Conservation (phyloP, 2,888 invertebrate genomes). For the Sussaba pulchella region DNA sequence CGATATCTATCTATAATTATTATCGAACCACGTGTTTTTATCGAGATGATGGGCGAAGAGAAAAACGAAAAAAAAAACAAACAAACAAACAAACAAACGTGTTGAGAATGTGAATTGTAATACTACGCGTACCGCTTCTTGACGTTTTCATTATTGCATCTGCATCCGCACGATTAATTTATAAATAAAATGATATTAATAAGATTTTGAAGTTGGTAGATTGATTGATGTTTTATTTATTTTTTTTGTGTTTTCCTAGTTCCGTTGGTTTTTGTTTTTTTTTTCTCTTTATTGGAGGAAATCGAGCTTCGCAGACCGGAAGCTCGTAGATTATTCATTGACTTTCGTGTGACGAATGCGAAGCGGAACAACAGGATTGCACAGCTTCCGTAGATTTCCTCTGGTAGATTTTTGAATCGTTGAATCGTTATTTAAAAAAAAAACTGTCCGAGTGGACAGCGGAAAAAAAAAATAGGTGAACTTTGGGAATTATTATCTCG, state of each 20-base stretch:
- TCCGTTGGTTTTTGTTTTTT: too few relatives aligned
- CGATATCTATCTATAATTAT: constrained; percentile 78
- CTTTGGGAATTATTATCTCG: too few relatives aligned
- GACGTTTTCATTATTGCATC: constrained; percentile 84
- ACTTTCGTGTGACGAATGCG: too few relatives aligned
- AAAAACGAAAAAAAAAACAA: not conserved
- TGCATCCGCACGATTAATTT: constrained; percentile 84
- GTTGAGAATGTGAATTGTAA: constrained; percentile 83
- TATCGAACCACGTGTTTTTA: constrained; percentile 81
- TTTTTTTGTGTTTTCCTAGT: not conserved
- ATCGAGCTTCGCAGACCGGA: not conserved
- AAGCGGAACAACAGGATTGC: too few relatives aligned
- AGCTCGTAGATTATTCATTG: not conserved
- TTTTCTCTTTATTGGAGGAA: not conserved
- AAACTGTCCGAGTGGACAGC: too few relatives aligned
- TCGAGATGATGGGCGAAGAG: constrained; percentile 72
- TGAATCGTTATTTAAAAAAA: too few relatives aligned
- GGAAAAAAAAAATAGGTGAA: too few relatives aligned
- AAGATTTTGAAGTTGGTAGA: constrained; percentile 48
- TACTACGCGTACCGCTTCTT: constrained; percentile 83
- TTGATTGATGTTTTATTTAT: constrained; percentile 7
- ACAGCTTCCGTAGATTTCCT: too few relatives aligned
- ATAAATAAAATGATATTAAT: constrained; percentile 83
- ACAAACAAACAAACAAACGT: constrained; percentile 72
- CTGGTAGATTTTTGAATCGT: too few relatives aligned